Conservation (phyloP, 2,113 vertebrate genomes). For the Nyctereutes procyonoides region DNA sequence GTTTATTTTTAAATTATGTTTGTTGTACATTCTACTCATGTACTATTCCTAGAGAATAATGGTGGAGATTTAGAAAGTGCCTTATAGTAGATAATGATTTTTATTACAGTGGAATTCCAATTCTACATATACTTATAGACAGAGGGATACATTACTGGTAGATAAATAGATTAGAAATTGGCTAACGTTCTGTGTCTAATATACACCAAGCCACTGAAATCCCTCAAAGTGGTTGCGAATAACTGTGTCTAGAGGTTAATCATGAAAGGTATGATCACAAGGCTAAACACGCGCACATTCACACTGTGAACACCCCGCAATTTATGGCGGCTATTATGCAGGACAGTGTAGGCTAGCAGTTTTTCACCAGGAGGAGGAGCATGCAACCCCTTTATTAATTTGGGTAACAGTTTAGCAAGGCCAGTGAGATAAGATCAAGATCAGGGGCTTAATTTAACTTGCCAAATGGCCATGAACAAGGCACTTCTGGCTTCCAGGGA, state of each 20-base stretch:
- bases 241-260: conserved; percentile 24
- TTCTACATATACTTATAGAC: conserved; percentile 14
- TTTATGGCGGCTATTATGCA: background rate
- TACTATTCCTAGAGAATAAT: conserved; percentile 1
- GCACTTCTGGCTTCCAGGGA: background rate
- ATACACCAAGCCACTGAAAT: conserved; percentile 16
- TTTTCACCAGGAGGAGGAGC: conserved; percentile 14
- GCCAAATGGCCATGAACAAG: background rate
- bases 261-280: conserved; percentile 30
- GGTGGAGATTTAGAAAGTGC: conserved; percentile 1
- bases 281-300: background rate
- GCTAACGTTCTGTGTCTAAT: background rate
- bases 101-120: conserved; percentile 36
- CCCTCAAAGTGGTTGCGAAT: background rate
- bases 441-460: conserved; percentile 57
- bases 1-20: conserved; percentile 15
- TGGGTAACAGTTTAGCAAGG: conserved; percentile 41
- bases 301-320: background rate
- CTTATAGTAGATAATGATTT: background rate
- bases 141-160: background rate
- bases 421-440: conserved; percentile 41
- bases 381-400: conserved; percentile 47
- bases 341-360: background rate
- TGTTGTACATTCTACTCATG: background rate
- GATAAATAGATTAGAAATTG: conserved; percentile 32